Evolutionary conservation across 2,797 vertebrate genomes (phyloP).

Genomic region (Dipus sagitta): DNA sequence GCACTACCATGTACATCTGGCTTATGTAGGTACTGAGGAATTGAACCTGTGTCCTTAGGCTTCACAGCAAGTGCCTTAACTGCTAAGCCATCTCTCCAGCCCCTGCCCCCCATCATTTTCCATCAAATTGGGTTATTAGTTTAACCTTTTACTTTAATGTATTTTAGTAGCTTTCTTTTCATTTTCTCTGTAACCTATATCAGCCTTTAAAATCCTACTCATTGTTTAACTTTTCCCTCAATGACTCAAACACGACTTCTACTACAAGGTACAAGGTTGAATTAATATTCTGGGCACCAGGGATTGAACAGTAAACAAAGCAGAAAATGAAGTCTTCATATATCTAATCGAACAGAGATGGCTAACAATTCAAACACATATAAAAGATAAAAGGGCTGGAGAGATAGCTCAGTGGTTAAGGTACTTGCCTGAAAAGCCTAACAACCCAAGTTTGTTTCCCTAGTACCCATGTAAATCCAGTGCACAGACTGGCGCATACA

Average conservation of each 20-base stretch:
- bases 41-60: too few species aligned
- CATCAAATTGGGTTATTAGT: conserved; percentile 8
- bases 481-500: too few species aligned
- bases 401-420: too few species aligned
- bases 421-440: too few species aligned
- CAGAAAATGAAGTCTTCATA: conserved; percentile 1
- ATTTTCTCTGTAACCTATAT: background rate
- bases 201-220: background rate
- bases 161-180: conserved; percentile 32
- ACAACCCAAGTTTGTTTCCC: too few species aligned
- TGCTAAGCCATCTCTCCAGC: too few species aligned
- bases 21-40: too few species aligned
- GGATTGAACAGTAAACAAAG: background rate
- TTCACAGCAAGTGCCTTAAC: too few species aligned
- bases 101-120: too few species aligned
- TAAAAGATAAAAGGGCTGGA: background rate
- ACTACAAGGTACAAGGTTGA: background rate
- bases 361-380: background rate
- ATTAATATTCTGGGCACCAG: background rate
- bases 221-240: background rate
- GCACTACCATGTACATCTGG: too few species aligned
- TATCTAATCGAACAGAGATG: background rate
- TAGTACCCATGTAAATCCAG: too few species aligned
- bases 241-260: conserved; percentile 31
- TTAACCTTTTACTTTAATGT: conserved; percentile 36